These are phyloP conservation scores for Lampropteryx suffumata DNA, from an alignment of 2,888 invertebrate species.

Conservation along the genomic window DNA sequence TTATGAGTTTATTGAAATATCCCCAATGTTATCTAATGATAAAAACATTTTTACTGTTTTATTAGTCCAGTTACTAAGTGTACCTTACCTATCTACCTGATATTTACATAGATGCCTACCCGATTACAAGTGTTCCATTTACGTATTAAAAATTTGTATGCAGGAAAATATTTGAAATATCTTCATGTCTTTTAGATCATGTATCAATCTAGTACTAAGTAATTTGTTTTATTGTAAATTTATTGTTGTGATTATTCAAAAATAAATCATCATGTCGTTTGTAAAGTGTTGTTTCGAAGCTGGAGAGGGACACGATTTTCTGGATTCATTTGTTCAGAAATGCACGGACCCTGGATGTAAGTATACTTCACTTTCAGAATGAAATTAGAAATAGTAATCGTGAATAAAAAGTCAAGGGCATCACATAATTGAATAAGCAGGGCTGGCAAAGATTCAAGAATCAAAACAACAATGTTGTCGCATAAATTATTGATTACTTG, in stretches of 20 bases:
- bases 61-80: conserved; percentile 5
- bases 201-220: too few species aligned
- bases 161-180: too few species aligned
- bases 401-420: conserved; percentile 9
- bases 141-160: not conserved
- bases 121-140: conserved; percentile 23
- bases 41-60: conserved; percentile 33
- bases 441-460: conserved; percentile 23
- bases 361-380: conserved; percentile 59
- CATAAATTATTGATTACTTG: conserved; percentile 43
- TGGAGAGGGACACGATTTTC: conserved; percentile 87
- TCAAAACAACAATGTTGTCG: conserved; percentile 15
- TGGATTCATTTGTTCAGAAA: conserved; percentile 89
- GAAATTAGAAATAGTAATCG: not conserved
- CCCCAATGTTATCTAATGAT: conserved; percentile 36
- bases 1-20: conserved; percentile 2
- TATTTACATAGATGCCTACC: conserved; percentile 16
- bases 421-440: conserved; percentile 34
- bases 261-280: conserved; percentile 83
- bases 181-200: too few species aligned
- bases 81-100: conserved; percentile 11
- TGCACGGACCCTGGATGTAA: conserved; percentile 93
- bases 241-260: not conserved
- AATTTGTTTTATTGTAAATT: not conserved
- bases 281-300: conserved; percentile 92